Percentiles rank a stretch among this genome's conserved stretches.
These are phyloP conservation scores for Cheirogaleus medius DNA, from an alignment of 2,113 vertebrate species.

Conservation along the genomic window DNA sequence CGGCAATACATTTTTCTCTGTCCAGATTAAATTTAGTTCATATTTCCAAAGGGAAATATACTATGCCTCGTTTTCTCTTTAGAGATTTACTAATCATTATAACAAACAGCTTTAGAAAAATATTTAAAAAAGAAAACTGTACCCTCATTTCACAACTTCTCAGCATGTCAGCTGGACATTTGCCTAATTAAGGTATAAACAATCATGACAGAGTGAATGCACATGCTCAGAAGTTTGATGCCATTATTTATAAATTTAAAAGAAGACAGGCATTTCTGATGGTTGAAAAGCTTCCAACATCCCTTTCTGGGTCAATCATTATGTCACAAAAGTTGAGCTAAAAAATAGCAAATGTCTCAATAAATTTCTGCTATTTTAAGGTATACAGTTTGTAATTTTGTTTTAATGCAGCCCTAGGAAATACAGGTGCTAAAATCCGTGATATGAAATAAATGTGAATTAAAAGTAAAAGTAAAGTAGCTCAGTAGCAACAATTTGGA, in stretches of 20 bases:
- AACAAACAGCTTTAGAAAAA: conserved; percentile 28
- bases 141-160: neutral
- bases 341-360: neutral
- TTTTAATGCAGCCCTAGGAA: neutral
- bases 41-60: neutral
- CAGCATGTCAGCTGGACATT: neutral
- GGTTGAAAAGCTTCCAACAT: neutral
- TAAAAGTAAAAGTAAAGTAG: neutral
- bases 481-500: neutral
- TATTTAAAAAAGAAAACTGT: neutral
- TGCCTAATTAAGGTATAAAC: neutral
- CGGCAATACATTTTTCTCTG: neutral
- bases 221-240: neutral
- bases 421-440: neutral
- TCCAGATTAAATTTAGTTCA: neutral
- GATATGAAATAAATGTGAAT: neutral
- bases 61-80: neutral
- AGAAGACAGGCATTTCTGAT: neutral
- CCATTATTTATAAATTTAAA: neutral
- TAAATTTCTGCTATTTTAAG: neutral
- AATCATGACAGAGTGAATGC: neutral
- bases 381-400: neutral
- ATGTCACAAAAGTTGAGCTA: neutral
- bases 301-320: neutral
- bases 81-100: neutral